Conservation (phyloP, 53 echinoderm and acorn worm genomes). For the Zoroaster sp. region DNA sequence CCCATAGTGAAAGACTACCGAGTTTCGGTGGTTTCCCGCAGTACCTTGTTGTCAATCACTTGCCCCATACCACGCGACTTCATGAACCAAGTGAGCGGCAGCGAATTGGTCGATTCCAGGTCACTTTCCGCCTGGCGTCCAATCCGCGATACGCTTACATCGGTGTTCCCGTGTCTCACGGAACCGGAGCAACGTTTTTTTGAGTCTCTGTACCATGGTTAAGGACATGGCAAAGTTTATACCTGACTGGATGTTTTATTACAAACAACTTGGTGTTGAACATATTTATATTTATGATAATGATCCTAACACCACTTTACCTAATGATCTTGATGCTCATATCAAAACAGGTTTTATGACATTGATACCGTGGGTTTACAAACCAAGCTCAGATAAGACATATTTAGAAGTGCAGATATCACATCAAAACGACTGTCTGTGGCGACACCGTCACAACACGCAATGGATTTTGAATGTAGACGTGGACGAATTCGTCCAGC, state of each 20-base stretch:
- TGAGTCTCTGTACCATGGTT: constrained; percentile 90
- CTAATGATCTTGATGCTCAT: constrained; percentile 51
- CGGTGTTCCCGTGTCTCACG: constrained; percentile 63
- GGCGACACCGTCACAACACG: constrained; percentile 77
- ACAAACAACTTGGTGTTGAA: constrained; percentile 82
- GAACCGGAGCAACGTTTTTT: constrained; percentile 24
- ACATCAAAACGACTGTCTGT: constrained; percentile 91
- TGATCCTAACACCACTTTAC: constrained; percentile 61
- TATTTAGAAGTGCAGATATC: constrained; percentile 94
- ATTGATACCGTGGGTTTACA: constrained; percentile 86
- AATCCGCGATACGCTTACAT: constrained; percentile 60
- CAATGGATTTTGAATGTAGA: constrained; percentile 90
- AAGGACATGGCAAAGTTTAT: constrained; percentile 80
- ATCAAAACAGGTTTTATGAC: constrained; percentile 75
- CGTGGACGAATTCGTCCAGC: constrained; percentile 95
- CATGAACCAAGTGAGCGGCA: background rate
- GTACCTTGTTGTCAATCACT: constrained; percentile 74
- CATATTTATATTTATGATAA: constrained; percentile 95
- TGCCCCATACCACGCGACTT: constrained; percentile 66
- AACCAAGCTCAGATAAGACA: constrained; percentile 77
- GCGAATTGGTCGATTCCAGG: background rate
- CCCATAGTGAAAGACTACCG: constrained; percentile 68
- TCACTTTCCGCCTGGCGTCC: constrained; percentile 56
- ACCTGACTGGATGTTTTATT: constrained; percentile 82
- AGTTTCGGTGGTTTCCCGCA: constrained; percentile 88